A percentile compares a stretch with the other conserved stretches of the same genome.
Evolutionary conservation across 2,797 vertebrate species (phyloP).

Genomic region (Vipera latastei): DNA sequence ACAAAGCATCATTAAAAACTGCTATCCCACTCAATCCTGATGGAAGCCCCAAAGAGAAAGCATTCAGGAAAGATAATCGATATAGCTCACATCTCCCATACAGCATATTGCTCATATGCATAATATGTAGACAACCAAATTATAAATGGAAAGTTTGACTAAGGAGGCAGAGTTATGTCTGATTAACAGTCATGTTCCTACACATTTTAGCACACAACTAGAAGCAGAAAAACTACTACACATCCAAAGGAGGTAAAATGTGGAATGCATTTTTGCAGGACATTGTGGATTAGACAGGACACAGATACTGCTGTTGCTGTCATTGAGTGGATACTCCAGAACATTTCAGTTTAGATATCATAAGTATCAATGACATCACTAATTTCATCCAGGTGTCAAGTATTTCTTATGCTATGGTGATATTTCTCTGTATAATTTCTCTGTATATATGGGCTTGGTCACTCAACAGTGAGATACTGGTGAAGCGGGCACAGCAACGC

Average conservation of each 20-base stretch:
- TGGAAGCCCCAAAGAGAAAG: not conserved
- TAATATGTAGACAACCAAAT: not conserved
- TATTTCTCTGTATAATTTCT: not conserved
- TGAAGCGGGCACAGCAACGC: no score
- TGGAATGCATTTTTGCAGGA: not conserved
- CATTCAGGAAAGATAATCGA: not conserved
- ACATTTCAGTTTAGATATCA: not conserved
- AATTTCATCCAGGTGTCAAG: not conserved
- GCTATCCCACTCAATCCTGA: not conserved
- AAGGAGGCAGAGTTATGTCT: not conserved
- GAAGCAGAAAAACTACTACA: not conserved
- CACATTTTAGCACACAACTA: not conserved
- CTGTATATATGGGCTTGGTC: no score
- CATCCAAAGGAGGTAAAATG: not conserved
- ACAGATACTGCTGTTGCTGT: not conserved
- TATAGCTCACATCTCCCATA: not conserved
- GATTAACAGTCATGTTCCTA: not conserved
- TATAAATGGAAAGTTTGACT: not conserved
- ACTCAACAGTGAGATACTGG: no score
- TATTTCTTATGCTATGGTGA: not conserved
- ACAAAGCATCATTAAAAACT: not conserved
- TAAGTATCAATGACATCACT: not conserved
- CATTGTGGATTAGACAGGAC: no score
- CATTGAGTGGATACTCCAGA: not conserved
- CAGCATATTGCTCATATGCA: not conserved